Evolutionary conservation across 2,797 vertebrate genomes (phyloP).

Genomic region (Perodicticus potto): DNA sequence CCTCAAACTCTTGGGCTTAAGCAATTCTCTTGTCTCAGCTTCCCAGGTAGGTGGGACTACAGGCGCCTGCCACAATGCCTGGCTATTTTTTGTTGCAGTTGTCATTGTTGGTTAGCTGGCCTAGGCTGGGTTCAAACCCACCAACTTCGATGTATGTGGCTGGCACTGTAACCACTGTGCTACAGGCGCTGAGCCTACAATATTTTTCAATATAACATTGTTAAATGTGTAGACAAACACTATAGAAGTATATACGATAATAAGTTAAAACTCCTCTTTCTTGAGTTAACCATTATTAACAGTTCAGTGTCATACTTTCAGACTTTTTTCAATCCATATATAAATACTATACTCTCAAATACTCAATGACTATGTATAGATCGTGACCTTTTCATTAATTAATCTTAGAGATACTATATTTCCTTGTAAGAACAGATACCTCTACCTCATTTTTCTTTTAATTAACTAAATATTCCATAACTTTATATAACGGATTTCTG

Average conservation of each 20-base stretch:
- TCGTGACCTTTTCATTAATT: neutral
- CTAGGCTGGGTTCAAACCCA: too few relatives aligned
- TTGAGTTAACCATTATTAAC: slow-evolving; percentile 14
- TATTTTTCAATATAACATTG: slow-evolving; percentile 9
- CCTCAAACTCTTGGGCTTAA: too few relatives aligned
- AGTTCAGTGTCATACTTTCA: neutral
- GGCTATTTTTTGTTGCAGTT: too few relatives aligned
- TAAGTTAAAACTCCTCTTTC: neutral
- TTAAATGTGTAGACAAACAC: neutral
- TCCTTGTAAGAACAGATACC: neutral
- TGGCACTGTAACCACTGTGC: too few relatives aligned
- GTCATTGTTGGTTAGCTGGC: too few relatives aligned
- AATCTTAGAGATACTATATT: neutral
- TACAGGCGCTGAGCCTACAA: neutral
- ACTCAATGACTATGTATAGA: neutral
- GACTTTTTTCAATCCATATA: neutral
- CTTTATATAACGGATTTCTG: slow-evolving; percentile 9
- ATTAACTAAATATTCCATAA: slow-evolving; percentile 13
- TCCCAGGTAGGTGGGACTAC: too few relatives aligned
- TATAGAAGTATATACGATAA: neutral
- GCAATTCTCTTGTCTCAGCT: too few relatives aligned
- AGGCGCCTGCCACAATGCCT: too few relatives aligned
- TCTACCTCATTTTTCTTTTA: neutral
- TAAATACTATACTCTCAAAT: neutral
- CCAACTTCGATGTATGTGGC: too few relatives aligned